Evolutionary conservation across 1,140 invertebrate genomes (phyloP).

Genomic region (Drosophila sp.): DNA sequence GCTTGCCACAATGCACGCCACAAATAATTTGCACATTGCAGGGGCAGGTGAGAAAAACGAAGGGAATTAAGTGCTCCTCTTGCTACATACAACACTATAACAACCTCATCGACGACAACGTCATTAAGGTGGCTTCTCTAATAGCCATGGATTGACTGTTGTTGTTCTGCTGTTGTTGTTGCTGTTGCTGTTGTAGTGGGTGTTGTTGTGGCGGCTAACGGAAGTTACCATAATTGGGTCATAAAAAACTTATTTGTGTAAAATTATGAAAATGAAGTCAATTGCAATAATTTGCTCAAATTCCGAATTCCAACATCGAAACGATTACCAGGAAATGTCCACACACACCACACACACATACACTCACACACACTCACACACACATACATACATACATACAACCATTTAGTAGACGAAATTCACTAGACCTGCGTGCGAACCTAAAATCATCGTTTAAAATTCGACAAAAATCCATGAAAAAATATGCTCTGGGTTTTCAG

Average conservation of each 20-base stretch:
- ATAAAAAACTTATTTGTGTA: constrained; percentile 81
- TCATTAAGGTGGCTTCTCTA: constrained; percentile 20
- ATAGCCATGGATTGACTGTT: constrained; percentile 16
- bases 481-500: constrained; percentile 34
- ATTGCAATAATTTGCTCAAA: constrained; percentile 76
- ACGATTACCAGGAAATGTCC: constrained; percentile 67
- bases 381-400: no score
- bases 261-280: constrained; percentile 80
- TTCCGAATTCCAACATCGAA: constrained; percentile 46
- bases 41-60: constrained; percentile 61
- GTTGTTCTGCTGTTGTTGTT: constrained; percentile 39
- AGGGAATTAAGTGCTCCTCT: constrained; percentile 32
- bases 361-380: not conserved
- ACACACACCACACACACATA: not conserved
- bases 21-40: constrained; percentile 74
- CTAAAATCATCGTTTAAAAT: not conserved
- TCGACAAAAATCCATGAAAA: constrained; percentile 22
- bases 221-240: constrained; percentile 69
- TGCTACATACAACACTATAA: constrained; percentile 1
- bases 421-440: not conserved
- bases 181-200: constrained; percentile 10
- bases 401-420: constrained; percentile 7
- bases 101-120: constrained; percentile 13
- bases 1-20: not conserved
- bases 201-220: constrained; percentile 30